Percentiles rank a stretch among this genome's conserved stretches.
Evolutionary conservation across 2,113 vertebrate species (phyloP).

Genomic region (Corythaeola cristata): DNA sequence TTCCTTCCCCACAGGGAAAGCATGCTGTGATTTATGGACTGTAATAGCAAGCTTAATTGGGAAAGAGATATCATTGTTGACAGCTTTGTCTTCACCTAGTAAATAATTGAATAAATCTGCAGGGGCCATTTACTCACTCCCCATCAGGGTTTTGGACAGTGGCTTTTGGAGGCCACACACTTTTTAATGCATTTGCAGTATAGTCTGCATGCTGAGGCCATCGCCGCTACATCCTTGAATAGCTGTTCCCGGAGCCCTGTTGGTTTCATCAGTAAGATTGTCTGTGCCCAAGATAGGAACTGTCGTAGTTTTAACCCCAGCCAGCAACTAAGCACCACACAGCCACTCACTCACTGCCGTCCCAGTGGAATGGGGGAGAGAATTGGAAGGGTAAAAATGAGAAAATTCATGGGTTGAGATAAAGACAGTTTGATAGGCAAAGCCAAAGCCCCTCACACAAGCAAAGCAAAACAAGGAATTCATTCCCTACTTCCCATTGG

Average conservation of each 20-base stretch:
- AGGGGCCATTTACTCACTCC: conserved; percentile 9
- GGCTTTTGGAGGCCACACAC: conserved; percentile 21
- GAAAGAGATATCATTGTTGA: conserved; percentile 52
- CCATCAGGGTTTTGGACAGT: neutral
- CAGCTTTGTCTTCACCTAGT: conserved; percentile 33
- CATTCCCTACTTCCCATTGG: no score
- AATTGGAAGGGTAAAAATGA: no score
- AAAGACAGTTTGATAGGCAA: no score
- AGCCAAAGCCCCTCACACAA: no score
- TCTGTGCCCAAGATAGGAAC: neutral
- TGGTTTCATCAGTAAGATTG: neutral
- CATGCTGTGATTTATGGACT: conserved; percentile 39
- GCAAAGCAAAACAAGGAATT: no score
- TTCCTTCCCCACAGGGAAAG: neutral
- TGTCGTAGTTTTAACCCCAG: no score
- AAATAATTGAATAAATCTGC: conserved; percentile 47
- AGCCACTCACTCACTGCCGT: no score
- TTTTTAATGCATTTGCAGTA: neutral
- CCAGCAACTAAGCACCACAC: no score
- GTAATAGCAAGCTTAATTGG: conserved; percentile 48
- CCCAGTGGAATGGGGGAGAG: no score
- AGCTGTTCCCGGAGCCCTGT: neutral
- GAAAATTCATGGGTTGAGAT: no score
- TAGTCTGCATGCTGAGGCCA: neutral
- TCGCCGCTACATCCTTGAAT: neutral